Conservation (phyloP, 2,888 invertebrate genomes). For the Caenorhabditis zanzibari region DNA sequence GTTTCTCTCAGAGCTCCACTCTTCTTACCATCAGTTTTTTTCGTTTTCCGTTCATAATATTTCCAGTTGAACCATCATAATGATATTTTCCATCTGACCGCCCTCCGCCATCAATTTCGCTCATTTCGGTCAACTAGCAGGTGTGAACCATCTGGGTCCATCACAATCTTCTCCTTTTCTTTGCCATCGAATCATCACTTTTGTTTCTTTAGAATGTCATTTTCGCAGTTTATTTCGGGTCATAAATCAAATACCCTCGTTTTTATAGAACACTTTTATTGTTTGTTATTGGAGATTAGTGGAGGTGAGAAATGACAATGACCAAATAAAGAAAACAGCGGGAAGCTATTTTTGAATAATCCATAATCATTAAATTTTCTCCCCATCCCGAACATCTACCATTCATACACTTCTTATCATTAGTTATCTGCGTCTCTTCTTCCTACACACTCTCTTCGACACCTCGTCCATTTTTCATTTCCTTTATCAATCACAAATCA, state of each 20-base stretch:
- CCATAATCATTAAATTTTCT: background rate
- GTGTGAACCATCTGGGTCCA: constrained; percentile 47
- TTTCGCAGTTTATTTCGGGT: constrained; percentile 1
- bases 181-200: constrained; percentile 27
- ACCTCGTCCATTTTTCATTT: constrained; percentile 47
- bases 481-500: constrained; percentile 50
- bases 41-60: background rate
- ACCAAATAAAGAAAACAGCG: background rate
- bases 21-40: background rate
- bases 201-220: constrained; percentile 34
- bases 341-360: background rate
- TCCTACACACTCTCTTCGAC: constrained; percentile 1
- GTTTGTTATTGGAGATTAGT: background rate
- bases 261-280: background rate
- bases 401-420: constrained; percentile 31
- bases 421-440: constrained; percentile 19
- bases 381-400: constrained; percentile 23
- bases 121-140: constrained; percentile 29
- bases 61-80: background rate
- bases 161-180: constrained; percentile 3
- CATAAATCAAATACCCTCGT: constrained; percentile 8
- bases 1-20: background rate
- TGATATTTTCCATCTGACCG: constrained; percentile 37
- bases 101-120: constrained; percentile 18
- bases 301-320: background rate